These are phyloP conservation scores for Lindbergichthys nudifrons DNA, from an alignment of 2,797 vertebrate genomes.

Conservation along the genomic window DNA sequence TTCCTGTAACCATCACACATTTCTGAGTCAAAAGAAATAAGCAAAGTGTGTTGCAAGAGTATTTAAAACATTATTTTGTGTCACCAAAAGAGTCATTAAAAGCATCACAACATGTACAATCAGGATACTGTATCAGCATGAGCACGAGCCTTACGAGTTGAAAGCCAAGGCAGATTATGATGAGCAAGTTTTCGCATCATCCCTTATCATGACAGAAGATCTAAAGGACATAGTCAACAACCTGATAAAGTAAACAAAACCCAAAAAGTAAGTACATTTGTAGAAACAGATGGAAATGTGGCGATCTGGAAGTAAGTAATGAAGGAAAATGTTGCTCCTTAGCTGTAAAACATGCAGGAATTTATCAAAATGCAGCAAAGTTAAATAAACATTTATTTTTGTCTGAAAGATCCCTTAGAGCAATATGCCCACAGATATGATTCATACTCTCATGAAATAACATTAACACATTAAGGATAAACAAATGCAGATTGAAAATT, in stretches of 20 bases:
- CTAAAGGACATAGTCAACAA: conserved; percentile 29
- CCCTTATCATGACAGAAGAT: conserved; percentile 14
- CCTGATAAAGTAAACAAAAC: conserved; percentile 14
- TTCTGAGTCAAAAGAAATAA: conserved; percentile 30
- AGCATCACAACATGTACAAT: conserved; percentile 63
- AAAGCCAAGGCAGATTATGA: conserved; percentile 45
- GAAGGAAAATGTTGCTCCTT: conserved; percentile 19
- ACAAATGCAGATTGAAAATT: conserved; percentile 58
- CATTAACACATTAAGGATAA: conserved; percentile 46
- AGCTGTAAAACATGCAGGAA: conserved; percentile 56
- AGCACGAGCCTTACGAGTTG: conserved; percentile 36
- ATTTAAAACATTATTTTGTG: conserved; percentile 57
- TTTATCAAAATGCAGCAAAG: conserved; percentile 50
- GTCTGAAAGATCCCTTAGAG: conserved; percentile 12
- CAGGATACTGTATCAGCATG: conserved; percentile 38
- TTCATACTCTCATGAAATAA: conserved; percentile 32
- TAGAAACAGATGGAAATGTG: conserved; percentile 1
- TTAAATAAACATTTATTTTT: conserved; percentile 20
- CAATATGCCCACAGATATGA: conserved; percentile 18
- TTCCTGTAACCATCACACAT: conserved; percentile 1
- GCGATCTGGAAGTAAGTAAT: not conserved
- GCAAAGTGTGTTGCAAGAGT: conserved; percentile 30
- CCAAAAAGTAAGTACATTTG: conserved; percentile 19
- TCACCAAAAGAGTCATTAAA: conserved; percentile 61
- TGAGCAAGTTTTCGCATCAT: conserved; percentile 21